Conservation (phyloP, 2,113 vertebrate species). For the Apaloderma vittatum region DNA sequence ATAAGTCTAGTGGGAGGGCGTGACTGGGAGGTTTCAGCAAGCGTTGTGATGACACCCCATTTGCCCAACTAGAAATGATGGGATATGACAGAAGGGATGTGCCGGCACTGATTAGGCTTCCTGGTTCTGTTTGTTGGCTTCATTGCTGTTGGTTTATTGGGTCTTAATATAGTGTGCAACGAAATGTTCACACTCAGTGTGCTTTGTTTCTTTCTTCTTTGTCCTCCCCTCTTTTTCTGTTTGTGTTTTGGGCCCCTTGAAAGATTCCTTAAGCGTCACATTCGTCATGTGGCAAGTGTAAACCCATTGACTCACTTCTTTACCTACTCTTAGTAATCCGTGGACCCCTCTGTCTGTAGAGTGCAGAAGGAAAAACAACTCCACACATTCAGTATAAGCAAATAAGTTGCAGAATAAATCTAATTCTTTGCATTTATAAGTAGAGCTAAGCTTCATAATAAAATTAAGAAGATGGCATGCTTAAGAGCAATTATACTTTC, state of each 20-base stretch:
- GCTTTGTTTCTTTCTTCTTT: neutral
- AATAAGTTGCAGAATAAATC: neutral
- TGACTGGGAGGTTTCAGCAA: neutral
- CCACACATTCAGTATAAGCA: neutral
- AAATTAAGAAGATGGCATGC: neutral
- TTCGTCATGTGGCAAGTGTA: neutral
- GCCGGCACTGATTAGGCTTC: neutral
- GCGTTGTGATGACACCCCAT: neutral
- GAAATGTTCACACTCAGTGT: neutral
- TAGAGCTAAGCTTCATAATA: neutral
- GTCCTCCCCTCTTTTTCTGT: neutral
- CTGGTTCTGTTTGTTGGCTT: neutral
- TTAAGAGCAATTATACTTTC: conserved; percentile 40
- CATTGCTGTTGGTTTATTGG: neutral
- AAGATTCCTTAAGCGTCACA: neutral
- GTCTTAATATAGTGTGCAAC: neutral
- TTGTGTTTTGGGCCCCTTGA: neutral
- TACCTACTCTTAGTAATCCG: neutral
- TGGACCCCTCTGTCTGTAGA: neutral
- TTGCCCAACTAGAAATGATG: neutral
- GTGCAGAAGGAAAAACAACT: neutral
- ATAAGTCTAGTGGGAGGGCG: fast-evolving
- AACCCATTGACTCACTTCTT: neutral
- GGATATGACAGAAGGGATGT: neutral
- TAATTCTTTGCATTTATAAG: conserved; percentile 1